These are phyloP conservation scores for Bucorvus abyssinicus DNA, from an alignment of 2,797 vertebrate genomes.

Conservation along the genomic window DNA sequence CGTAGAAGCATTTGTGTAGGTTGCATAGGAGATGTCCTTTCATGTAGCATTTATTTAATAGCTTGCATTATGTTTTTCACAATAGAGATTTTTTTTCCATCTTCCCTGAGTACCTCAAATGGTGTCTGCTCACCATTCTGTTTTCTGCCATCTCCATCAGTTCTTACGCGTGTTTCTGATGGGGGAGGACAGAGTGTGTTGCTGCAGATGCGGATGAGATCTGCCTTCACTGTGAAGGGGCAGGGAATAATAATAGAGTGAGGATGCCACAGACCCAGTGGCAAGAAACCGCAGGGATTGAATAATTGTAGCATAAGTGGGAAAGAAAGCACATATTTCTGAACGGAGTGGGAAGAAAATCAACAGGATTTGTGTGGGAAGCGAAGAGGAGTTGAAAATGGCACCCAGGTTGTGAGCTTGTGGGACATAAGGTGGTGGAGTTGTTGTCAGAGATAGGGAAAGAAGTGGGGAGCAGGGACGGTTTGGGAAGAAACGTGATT, in stretches of 20 bases:
- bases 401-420: conserved; percentile 57
- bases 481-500: conserved; percentile 45
- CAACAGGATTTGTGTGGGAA: conserved; percentile 59
- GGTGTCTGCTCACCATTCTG: background rate
- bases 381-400: conserved; percentile 43
- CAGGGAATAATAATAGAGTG: background rate
- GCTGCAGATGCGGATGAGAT: background rate
- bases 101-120: background rate
- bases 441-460: conserved; percentile 24
- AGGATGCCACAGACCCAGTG: background rate
- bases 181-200: background rate
- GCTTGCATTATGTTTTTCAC: background rate
- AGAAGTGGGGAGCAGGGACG: background rate
- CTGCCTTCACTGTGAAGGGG: background rate
- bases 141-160: background rate
- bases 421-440: conserved; percentile 52
- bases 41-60: background rate
- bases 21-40: background rate
- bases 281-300: background rate
- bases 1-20: background rate
- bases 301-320: background rate
- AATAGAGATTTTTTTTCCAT: background rate
- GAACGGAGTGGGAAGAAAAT: conserved; percentile 15
- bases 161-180: background rate
- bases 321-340: conserved; percentile 25